Base-by-base conservation (phyloP, 2,113 vertebrate species). In the Axis porcinus region DNA sequence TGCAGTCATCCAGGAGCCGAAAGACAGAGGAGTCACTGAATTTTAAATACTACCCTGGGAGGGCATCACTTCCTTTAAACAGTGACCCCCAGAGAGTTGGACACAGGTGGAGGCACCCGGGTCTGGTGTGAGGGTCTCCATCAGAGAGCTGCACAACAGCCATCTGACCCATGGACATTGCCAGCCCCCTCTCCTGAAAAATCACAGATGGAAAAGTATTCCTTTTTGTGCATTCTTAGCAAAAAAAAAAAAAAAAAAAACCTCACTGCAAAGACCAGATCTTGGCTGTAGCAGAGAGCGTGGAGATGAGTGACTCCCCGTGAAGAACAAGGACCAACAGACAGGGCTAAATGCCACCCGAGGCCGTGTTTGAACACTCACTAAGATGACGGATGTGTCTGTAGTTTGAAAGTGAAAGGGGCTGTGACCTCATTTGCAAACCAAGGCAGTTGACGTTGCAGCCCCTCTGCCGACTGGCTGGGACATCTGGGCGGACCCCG, bases 371-470 rank as follows among this genome's bases (percentile, higher is more conserved):
- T n/a, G 36, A 16, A 16, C 2, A 4, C 12, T 15, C 25, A 5
- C 92, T 8, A 7, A 2, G 36, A 15, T 13, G 5, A 7, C 1
- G n/a, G 64, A 36, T 0, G 8, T 1, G 1, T 28, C 92, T 40
- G 5, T 17, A 19, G 47, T 54, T 36, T 25, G 8, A 50, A 30
- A 52, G 27, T 6, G 28, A 21, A 1, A 60, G 67, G 19, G 67
- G n/a, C n/a, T 70, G 67, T 0, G 0, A 36, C 19, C n/a, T 36
- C 10, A 6, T 36, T 10, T 40, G n/a, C 19, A 28, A 52, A 19
- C 28, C 50, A 36, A n/a, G 14, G 7, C 0, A 0, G 52, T 36
- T 0, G 3, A 55, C 4, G 81, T 4, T 3, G 4, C 2, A 1
- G 52, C 27, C 47, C 7, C 40, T 6, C 25, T 43, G n/a, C n/a